phyloP scores from a whole-genome alignment of 2,888 invertebrate genomes.

The Parnassius mnemosyne region DNA sequence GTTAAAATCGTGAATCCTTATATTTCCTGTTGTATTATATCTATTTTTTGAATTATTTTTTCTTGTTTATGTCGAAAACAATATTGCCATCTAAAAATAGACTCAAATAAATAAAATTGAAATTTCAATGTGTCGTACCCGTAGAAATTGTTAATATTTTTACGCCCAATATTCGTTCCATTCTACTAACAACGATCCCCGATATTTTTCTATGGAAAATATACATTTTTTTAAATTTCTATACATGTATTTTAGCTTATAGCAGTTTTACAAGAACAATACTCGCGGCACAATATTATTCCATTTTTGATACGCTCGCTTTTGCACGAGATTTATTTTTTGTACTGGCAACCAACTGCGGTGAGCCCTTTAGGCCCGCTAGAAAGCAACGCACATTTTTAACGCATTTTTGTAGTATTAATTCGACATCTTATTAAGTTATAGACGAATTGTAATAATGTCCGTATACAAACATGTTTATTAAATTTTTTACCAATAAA shows the following conservation, averaged over 20 bases:
- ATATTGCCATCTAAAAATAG: no score
- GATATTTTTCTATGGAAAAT: constrained; percentile 71
- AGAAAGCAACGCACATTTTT: constrained; percentile 43
- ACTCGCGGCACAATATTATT: constrained; percentile 34
- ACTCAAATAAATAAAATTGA: background rate
- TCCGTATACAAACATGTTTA: constrained; percentile 31
- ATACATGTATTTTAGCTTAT: constrained; percentile 58
- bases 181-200: constrained; percentile 45
- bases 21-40: no score
- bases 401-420: constrained; percentile 41
- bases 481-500: constrained; percentile 21
- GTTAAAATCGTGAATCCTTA: no score
- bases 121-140: constrained; percentile 39
- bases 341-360: constrained; percentile 11
- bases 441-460: constrained; percentile 28
- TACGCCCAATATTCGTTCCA: constrained; percentile 70
- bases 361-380: constrained; percentile 33
- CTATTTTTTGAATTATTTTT: no score
- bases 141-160: constrained; percentile 41
- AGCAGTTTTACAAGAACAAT: constrained; percentile 38
- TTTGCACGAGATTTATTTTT: constrained; percentile 28
- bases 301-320: constrained; percentile 31
- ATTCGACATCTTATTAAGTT: constrained; percentile 35
- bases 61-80: no score
- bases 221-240: constrained; percentile 54